These are phyloP conservation scores for Melanotus villosus DNA, from an alignment of 2,888 invertebrate genomes.

Conservation along the genomic window DNA sequence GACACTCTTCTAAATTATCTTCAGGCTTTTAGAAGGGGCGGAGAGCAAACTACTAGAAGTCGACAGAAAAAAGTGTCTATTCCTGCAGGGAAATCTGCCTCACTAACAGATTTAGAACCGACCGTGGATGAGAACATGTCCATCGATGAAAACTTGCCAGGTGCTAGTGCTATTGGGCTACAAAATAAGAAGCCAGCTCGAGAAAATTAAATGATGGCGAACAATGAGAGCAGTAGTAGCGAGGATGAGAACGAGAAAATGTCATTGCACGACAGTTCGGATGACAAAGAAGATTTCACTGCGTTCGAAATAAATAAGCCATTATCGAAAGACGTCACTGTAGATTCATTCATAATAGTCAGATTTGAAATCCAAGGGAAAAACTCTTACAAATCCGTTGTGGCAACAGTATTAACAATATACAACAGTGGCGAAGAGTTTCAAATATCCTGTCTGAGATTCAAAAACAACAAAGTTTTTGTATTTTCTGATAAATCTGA, in stretches of 20 bases:
- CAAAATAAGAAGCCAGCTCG: constrained; percentile 18
- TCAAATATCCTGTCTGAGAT: neutral
- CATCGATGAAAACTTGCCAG: neutral
- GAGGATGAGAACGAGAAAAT: neutral
- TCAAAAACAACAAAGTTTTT: constrained; percentile 11
- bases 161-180: neutral
- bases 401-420: neutral
- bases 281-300: neutral
- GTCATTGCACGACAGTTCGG: neutral
- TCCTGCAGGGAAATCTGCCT: constrained; percentile 22
- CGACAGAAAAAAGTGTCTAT: constrained; percentile 28
- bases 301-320: neutral
- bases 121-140: neutral
- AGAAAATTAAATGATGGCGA: constrained; percentile 19
- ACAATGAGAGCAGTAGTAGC: neutral
- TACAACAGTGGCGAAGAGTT: neutral
- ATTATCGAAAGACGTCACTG: neutral
- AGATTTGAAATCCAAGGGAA: neutral
- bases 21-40: constrained; percentile 2
- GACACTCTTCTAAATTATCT: no score
- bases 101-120: constrained; percentile 19
- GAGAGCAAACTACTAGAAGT: constrained; percentile 13
- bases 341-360: neutral
- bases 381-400: neutral
- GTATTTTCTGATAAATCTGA: constrained; percentile 8